A percentile compares a stretch with the other conserved stretches of the same genome.
Evolutionary conservation across 2,797 vertebrate genomes (phyloP).

Genomic region (Chelon auratus): DNA sequence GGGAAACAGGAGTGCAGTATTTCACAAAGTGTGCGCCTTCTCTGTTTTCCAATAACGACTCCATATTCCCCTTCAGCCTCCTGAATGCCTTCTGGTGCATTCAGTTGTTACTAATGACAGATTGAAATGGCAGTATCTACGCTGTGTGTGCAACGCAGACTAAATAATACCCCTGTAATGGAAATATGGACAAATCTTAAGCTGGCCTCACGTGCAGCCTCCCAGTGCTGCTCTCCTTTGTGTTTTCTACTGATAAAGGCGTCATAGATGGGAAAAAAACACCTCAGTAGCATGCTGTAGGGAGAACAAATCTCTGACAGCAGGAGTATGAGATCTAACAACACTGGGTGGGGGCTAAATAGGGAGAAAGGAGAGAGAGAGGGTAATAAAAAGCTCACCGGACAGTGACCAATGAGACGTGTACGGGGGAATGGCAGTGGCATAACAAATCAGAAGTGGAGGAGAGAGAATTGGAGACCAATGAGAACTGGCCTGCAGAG

Average conservation of each 20-base stretch:
- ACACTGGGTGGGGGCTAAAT: slow-evolving; percentile 20
- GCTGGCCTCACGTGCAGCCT: slow-evolving; percentile 35
- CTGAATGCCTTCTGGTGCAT: slow-evolving; percentile 52
- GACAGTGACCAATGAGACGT: slow-evolving; percentile 73
- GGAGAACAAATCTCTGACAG: slow-evolving; percentile 66
- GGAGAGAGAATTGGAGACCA: slow-evolving; percentile 51
- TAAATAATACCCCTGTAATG: slow-evolving; percentile 44
- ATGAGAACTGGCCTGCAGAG: slow-evolving; percentile 49
- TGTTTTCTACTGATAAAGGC: slow-evolving; percentile 65
- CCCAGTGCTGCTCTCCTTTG: slow-evolving; percentile 18
- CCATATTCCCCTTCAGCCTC: slow-evolving; percentile 38
- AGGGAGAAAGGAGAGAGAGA: slow-evolving; percentile 17
- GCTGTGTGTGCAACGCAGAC: slow-evolving; percentile 31
- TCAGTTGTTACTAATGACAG: slow-evolving; percentile 69
- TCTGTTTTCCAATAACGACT: slow-evolving; percentile 55
- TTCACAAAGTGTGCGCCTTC: slow-evolving; percentile 40
- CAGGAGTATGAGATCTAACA: slow-evolving; percentile 73
- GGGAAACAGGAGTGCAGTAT: slow-evolving; percentile 34
- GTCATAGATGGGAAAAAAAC: slow-evolving; percentile 57
- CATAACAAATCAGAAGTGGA: slow-evolving; percentile 68
- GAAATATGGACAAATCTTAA: slow-evolving; percentile 41
- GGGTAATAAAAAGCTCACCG: slow-evolving; percentile 69
- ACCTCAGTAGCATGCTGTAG: slow-evolving; percentile 43
- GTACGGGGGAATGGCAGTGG: slow-evolving; percentile 54
- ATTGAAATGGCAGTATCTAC: slow-evolving; percentile 50